A percentile compares a stretch with the other conserved stretches of the same genome.
Conservation (phyloP, 2,888 invertebrate species). For the Agelastica alni region DNA sequence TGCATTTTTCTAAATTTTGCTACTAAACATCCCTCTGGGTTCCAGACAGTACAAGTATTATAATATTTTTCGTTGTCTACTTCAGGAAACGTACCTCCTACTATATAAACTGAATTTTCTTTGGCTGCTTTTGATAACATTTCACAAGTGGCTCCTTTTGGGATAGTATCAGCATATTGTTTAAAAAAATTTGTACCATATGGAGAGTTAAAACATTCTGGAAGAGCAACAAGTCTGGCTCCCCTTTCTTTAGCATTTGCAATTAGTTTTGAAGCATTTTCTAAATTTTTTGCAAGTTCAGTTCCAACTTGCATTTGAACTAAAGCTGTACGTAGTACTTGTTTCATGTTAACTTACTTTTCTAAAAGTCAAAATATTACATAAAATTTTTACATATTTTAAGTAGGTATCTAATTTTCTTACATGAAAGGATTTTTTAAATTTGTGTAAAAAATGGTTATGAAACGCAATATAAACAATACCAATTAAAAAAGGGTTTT, state of each 20-base stretch:
- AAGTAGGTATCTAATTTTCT: too few relatives aligned
- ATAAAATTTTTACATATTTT: too few relatives aligned
- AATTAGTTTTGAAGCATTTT: constrained; percentile 72
- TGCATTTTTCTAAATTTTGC: constrained; percentile 89
- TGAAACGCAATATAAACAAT: too few relatives aligned
- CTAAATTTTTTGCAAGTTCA: constrained; percentile 76
- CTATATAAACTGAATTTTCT: constrained; percentile 74
- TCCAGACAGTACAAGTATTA: constrained; percentile 90
- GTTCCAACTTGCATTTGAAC: constrained; percentile 80
- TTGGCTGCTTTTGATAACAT: constrained; percentile 76
- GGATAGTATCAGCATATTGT: constrained; percentile 78
- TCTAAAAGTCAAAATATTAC: too few relatives aligned
- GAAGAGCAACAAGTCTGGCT: constrained; percentile 70
- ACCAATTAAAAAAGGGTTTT: too few relatives aligned
- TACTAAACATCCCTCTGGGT: constrained; percentile 74
- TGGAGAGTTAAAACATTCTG: constrained; percentile 94
- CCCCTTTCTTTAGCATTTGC: constrained; percentile 65
- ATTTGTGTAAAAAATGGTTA: too few relatives aligned
- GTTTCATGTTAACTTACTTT: neutral
- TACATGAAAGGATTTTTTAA: too few relatives aligned
- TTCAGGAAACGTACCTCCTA: constrained; percentile 93
- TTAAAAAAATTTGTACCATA: constrained; percentile 86
- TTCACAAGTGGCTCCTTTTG: constrained; percentile 73
- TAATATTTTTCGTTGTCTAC: constrained; percentile 64
- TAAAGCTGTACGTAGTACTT: constrained; percentile 64